Percentiles rank a stretch among this genome's conserved stretches.
phyloP scores from a whole-genome alignment of 2,888 invertebrate genomes.

The Pterostichus niger region DNA sequence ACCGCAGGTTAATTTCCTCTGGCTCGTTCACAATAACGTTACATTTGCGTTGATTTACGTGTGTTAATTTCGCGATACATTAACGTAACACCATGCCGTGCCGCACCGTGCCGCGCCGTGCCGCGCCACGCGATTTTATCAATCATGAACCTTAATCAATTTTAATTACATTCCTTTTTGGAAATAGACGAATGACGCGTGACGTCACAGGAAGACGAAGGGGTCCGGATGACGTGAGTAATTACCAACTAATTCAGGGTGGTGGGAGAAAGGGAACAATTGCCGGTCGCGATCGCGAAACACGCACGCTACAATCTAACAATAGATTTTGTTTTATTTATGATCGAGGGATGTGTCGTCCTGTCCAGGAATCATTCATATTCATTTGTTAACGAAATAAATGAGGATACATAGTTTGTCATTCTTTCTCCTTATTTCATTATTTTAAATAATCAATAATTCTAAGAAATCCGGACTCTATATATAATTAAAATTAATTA shows the following conservation, averaged over 20 bases:
- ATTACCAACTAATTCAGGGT: constrained; percentile 1
- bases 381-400: too few relatives aligned
- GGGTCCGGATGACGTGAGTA: not conserved
- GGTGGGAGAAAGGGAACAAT: not conserved
- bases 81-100: too few relatives aligned
- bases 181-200: constrained; percentile 6
- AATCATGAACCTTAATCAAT: constrained; percentile 43
- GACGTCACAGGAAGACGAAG: constrained; percentile 57
- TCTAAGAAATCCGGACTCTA: too few relatives aligned
- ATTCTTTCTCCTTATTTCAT: too few relatives aligned
- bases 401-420: too few relatives aligned
- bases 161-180: constrained; percentile 50
- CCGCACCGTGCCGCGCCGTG: not conserved
- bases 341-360: not conserved
- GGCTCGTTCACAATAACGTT: not conserved
- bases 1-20: constrained; percentile 9
- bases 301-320: constrained; percentile 35
- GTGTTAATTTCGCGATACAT: constrained; percentile 43
- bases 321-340: constrained; percentile 35
- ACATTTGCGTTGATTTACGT: constrained; percentile 50
- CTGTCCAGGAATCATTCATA: too few relatives aligned
- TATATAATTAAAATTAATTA: too few relatives aligned
- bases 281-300: constrained; percentile 13
- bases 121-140: constrained; percentile 31
- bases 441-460: too few relatives aligned